These are phyloP conservation scores for Thamnophis elegans DNA, from an alignment of 2,797 vertebrate genomes.

Conservation along the genomic window DNA sequence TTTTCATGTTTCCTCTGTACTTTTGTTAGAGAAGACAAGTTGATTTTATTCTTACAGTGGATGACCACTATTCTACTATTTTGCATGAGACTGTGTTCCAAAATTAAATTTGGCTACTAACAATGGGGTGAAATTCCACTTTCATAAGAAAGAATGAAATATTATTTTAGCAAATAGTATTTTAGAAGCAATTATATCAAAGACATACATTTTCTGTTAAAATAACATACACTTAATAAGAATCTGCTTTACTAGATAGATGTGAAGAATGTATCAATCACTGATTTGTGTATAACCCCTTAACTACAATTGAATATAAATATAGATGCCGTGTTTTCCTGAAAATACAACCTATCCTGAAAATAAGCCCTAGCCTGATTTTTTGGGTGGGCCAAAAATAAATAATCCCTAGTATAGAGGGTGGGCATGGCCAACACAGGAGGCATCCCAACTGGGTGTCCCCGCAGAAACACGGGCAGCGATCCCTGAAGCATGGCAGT, in stretches of 20 bases:
- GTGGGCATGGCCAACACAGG: too few species aligned
- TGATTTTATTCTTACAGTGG: neutral
- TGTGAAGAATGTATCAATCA: neutral
- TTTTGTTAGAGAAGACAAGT: neutral
- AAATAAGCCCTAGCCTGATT: too few species aligned
- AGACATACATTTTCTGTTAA: neutral
- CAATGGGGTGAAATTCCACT: neutral
- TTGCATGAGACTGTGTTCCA: neutral
- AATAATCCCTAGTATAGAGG: too few species aligned
- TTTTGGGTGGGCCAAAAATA: too few species aligned
- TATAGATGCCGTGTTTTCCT: too few species aligned
- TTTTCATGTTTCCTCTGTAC: slow-evolving; percentile 34
- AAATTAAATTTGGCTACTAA: slow-evolving; percentile 4
- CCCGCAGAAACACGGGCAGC: too few species aligned
- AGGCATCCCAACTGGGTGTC: too few species aligned
- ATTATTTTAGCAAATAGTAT: neutral
- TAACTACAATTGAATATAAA: neutral
- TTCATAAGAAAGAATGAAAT: neutral
- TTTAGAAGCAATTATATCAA: neutral
- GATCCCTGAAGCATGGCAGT: too few species aligned
- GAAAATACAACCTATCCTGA: too few species aligned
- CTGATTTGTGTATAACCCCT: neutral
- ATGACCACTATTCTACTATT: neutral
- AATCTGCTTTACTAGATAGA: fast-evolving
- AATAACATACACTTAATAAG: neutral